phyloP scores from a whole-genome alignment of 2,888 invertebrate genomes.

The Periphyllus acericola region DNA sequence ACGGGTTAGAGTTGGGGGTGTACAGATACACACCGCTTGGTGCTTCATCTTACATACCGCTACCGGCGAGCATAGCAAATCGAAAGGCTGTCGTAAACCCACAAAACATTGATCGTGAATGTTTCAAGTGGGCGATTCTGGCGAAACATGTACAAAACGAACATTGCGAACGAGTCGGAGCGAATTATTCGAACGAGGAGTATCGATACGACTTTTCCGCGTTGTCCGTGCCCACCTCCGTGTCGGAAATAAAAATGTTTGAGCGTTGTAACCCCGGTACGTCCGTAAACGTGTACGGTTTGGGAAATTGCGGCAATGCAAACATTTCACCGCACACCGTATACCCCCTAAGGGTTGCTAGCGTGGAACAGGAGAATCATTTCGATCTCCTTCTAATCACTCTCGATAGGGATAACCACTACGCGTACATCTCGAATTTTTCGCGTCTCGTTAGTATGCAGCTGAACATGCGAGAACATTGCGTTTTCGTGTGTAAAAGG shows the following conservation, averaged over 20 bases:
- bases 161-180: neutral
- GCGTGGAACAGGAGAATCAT: neutral
- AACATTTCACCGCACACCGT: neutral
- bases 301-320: too few relatives aligned
- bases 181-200: neutral
- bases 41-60: neutral
- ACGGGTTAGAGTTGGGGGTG: neutral
- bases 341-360: neutral
- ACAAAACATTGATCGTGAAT: neutral
- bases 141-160: neutral
- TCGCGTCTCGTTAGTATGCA: neutral
- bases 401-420: neutral
- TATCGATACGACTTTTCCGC: neutral
- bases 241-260: constrained; percentile 3
- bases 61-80: neutral
- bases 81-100: neutral
- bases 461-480: neutral
- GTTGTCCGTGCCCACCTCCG: neutral
- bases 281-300: neutral
- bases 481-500: neutral
- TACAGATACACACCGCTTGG: neutral
- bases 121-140: constrained; percentile 13
- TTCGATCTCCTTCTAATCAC: neutral
- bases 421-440: neutral
- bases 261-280: too few relatives aligned